Evolutionary conservation across 2,797 vertebrate species (phyloP).

Genomic region (Urocyon cinereoargenteus): DNA sequence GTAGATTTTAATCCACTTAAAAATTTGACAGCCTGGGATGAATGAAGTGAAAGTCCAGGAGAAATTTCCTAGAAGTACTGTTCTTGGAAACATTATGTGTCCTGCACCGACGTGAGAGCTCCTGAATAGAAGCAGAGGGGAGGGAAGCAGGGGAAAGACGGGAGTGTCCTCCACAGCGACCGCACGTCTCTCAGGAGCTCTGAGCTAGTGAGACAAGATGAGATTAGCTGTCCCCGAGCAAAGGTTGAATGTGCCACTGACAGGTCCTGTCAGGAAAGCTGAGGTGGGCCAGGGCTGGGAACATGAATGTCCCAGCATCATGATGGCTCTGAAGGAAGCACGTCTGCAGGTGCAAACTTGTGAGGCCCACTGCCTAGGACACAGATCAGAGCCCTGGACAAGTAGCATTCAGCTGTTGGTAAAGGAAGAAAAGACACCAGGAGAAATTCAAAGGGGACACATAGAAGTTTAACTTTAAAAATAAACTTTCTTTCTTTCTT

Average conservation of each 20-base stretch:
- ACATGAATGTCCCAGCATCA: rapidly evolving
- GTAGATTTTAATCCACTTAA: not conserved
- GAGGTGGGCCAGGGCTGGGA: rapidly evolving
- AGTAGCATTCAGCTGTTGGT: not conserved
- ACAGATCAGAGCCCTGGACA: rapidly evolving
- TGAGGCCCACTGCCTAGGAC: rapidly evolving
- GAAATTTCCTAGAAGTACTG: not conserved
- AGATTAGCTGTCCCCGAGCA: not conserved
- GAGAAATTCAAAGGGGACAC: not conserved
- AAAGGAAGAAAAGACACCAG: not conserved
- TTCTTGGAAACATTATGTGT: not conserved
- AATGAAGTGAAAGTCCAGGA: not conserved
- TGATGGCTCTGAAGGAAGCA: rapidly evolving
- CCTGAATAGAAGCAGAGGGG: rapidly evolving
- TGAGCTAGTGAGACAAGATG: not conserved
- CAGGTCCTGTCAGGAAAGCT: not conserved
- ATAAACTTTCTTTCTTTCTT: not conserved
- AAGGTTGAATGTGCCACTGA: not conserved
- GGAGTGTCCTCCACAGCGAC: too few relatives aligned
- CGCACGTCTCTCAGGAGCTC: not conserved
- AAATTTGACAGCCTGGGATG: not conserved
- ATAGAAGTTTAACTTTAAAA: not conserved
- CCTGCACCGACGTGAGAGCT: not conserved
- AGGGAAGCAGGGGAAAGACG: rapidly evolving
- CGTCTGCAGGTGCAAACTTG: rapidly evolving